Conservation (phyloP, 1,140 invertebrate species). For the Drosophila kepulauana region DNA sequence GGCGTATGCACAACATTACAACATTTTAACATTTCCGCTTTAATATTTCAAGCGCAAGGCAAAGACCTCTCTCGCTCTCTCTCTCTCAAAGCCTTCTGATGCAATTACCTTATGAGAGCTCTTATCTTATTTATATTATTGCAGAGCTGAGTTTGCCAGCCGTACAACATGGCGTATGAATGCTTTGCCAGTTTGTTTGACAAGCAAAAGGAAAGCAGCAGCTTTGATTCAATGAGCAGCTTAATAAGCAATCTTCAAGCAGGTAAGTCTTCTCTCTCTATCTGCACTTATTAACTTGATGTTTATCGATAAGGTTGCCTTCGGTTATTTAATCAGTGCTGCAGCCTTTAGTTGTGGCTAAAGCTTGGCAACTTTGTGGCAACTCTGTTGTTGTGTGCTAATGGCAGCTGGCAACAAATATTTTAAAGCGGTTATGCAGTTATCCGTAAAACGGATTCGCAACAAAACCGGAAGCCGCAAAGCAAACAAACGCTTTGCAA, state of each 20-base stretch:
- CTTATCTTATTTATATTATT: conserved; percentile 12
- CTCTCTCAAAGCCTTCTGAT: background rate
- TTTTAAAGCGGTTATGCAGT: conserved; percentile 65
- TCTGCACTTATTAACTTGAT: no score
- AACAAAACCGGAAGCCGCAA: conserved; percentile 78
- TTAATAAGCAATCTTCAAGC: background rate
- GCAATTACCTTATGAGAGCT: conserved; percentile 14
- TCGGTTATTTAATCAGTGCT: conserved; percentile 23
- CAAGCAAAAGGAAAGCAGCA: no score
- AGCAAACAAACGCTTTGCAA: conserved; percentile 78
- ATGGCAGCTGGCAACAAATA: conserved; percentile 34
- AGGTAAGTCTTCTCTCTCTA: background rate
- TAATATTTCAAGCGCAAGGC: conserved; percentile 60
- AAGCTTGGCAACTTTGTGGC: background rate
- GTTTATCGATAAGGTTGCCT: background rate
- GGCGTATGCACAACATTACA: conserved; percentile 68
- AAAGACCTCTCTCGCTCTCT: background rate
- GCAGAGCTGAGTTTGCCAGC: background rate
- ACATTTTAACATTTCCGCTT: conserved; percentile 71
- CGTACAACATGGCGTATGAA: conserved; percentile 1
- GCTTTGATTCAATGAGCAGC: no score
- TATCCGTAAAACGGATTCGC: conserved; percentile 65
- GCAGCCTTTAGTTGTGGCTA: no score
- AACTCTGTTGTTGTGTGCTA: conserved; percentile 10
- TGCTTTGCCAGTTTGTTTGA: background rate